Evolutionary conservation across 2,888 invertebrate genomes (phyloP).

Genomic region (Pseudanteris insignis): DNA sequence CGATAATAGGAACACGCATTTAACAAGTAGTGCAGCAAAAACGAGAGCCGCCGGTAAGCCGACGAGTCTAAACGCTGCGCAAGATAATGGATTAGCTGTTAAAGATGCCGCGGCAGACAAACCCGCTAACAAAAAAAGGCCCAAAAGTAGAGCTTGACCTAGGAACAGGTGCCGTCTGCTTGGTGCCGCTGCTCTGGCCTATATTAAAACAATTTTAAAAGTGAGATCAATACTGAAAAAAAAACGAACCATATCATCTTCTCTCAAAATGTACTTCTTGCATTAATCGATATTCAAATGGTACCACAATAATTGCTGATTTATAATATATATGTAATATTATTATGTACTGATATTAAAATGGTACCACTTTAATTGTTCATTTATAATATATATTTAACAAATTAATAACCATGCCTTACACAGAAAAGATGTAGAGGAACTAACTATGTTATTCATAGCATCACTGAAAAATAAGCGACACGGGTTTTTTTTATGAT

Average conservation of each 20-base stretch:
- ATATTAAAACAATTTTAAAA: constrained; percentile 16
- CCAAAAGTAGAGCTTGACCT: constrained; percentile 86
- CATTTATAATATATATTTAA: no score
- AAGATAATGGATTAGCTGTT: constrained; percentile 81
- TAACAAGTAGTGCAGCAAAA: constrained; percentile 90
- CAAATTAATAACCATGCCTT: no score
- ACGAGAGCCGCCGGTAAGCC: constrained; percentile 86
- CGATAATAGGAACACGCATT: constrained; percentile 92
- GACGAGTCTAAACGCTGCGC: constrained; percentile 81
- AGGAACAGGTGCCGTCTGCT: constrained; percentile 86
- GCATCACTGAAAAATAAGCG: no score
- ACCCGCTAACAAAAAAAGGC: constrained; percentile 83
- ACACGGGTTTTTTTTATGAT: no score
- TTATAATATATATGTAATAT: no score
- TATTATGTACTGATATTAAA: no score
- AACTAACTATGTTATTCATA: no score
- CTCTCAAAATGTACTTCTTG: not conserved
- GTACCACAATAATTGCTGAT: no score
- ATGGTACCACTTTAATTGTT: no score
- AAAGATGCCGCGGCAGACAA: constrained; percentile 82
- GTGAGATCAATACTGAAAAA: not conserved
- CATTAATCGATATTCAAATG: no score
- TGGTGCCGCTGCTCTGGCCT: constrained; percentile 82
- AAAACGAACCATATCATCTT: not conserved
- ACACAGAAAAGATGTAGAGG: no score